Conservation (phyloP, 1,140 invertebrate genomes). For the Caenorhabditis brenneri region DNA sequence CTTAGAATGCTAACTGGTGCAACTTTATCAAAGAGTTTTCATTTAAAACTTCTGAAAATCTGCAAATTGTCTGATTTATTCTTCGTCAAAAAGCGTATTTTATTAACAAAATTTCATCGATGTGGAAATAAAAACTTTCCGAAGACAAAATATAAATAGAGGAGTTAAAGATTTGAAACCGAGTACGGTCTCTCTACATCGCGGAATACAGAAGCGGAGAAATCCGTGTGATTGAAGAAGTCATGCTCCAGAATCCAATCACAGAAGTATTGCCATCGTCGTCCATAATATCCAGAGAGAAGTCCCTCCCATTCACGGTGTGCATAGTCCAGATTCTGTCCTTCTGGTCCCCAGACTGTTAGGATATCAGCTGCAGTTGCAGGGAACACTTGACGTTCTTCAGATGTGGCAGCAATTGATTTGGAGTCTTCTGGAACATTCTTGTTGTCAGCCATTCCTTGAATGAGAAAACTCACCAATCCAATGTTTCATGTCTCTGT, state of each 20-base stretch:
- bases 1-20: no score
- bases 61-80: not conserved
- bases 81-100: not conserved
- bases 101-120: slow-evolving; percentile 25
- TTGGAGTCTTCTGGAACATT: slow-evolving; percentile 6
- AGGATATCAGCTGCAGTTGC: slow-evolving; percentile 14
- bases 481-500: not conserved
- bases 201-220: not conserved
- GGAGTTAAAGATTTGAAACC: not conserved
- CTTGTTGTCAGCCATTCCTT: not conserved
- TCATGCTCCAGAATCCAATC: slow-evolving; percentile 35
- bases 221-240: slow-evolving; percentile 25
- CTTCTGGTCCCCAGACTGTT: slow-evolving; percentile 46
- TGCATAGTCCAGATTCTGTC: slow-evolving; percentile 50
- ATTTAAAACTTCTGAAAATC: no score
- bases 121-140: not conserved
- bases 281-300: slow-evolving; percentile 45
- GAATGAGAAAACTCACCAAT: not conserved
- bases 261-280: slow-evolving; percentile 50
- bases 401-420: not conserved
- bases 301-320: slow-evolving; percentile 48
- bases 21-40: no score
- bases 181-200: slow-evolving; percentile 43
- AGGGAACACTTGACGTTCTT: slow-evolving; percentile 12
- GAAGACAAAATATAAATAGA: not conserved